Conservation (phyloP, 2,113 vertebrate genomes). For the Pluvianellus socialis region DNA sequence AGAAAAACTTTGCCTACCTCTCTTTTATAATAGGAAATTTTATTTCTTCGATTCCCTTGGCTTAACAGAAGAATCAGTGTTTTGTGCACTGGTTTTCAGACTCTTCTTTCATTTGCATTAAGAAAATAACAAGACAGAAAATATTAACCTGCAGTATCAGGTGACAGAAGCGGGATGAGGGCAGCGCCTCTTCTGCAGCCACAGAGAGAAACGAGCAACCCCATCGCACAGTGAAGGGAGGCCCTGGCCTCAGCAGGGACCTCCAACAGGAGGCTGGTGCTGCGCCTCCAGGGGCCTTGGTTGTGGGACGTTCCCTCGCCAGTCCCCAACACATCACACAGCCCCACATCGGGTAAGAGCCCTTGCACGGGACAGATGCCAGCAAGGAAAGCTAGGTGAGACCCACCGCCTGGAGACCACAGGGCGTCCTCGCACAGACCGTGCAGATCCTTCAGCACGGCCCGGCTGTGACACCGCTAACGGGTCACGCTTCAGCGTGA, state of each 20-base stretch:
- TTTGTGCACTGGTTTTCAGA: neutral
- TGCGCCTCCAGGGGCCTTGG: too few relatives aligned
- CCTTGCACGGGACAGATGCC: neutral
- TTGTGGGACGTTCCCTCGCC: fast-evolving
- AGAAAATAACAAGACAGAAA: neutral
- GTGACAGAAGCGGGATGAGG: neutral
- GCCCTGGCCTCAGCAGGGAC: neutral
- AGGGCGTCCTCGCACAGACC: neutral
- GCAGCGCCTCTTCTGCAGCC: neutral
- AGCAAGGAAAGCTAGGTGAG: neutral
- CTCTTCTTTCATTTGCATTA: neutral
- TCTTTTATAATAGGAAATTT: neutral
- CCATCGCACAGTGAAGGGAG: neutral
- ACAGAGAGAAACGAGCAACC: neutral
- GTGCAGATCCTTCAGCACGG: neutral
- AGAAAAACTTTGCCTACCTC: neutral
- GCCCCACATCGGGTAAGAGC: neutral
- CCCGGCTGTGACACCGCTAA: fast-evolving
- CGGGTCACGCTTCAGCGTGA: fast-evolving
- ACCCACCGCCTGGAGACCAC: neutral
- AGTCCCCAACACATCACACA: fast-evolving
- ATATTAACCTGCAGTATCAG: neutral
- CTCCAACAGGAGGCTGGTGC: neutral
- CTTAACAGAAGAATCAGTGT: neutral
- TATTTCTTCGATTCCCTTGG: neutral